Conservation (phyloP, 2,888 invertebrate species). For the Cyclophora punctaria region DNA sequence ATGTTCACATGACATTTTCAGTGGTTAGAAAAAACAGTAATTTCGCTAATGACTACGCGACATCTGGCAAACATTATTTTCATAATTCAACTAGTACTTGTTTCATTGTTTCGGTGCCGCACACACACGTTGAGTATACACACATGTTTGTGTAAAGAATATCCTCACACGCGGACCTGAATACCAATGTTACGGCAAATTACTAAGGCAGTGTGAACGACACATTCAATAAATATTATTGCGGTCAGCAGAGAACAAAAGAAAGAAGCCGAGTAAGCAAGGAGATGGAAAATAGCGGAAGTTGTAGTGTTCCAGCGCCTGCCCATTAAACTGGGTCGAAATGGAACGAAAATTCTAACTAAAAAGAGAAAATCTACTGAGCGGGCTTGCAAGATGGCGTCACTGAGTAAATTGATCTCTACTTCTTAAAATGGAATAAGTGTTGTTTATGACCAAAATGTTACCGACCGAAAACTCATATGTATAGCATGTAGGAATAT, state of each 20-base stretch:
- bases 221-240: slow-evolving; percentile 15
- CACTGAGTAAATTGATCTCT: slow-evolving; percentile 32
- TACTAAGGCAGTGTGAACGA: not conserved
- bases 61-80: too few species aligned
- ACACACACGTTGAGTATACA: too few species aligned
- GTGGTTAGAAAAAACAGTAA: too few species aligned
- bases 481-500: too few species aligned
- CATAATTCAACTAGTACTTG: too few species aligned
- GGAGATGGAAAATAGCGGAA: slow-evolving; percentile 51
- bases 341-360: slow-evolving; percentile 38
- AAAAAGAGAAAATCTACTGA: slow-evolving; percentile 43
- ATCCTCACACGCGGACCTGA: too few species aligned
- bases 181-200: not conserved
- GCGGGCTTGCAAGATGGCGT: slow-evolving; percentile 34
- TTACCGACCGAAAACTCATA: too few species aligned
- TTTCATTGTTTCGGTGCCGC: too few species aligned
- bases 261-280: slow-evolving; percentile 33
- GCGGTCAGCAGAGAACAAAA: slow-evolving; percentile 24
- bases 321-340: slow-evolving; percentile 49
- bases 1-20: too few species aligned
- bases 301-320: slow-evolving; percentile 41
- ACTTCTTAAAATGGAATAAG: slow-evolving; percentile 24
- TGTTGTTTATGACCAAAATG: not conserved
- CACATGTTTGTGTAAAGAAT: too few species aligned
- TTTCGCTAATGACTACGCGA: too few species aligned